Evolutionary conservation across 2,888 invertebrate species (phyloP), one percentile per base, ranked within the genome.

Genomic region (Tuta absoluta): DNA sequence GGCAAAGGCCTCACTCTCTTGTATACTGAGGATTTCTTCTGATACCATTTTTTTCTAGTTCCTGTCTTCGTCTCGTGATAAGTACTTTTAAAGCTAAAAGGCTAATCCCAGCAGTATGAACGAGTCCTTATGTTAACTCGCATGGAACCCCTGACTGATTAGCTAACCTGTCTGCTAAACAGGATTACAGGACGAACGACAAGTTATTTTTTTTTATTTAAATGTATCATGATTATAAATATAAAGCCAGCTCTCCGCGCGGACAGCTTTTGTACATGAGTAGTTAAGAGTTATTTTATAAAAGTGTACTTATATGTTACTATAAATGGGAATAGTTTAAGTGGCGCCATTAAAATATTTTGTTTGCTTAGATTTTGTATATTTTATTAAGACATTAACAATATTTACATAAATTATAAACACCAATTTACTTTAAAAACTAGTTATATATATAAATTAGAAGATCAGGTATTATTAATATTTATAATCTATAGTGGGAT

Each of bases 51-150:
- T 33, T 33, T 33, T 1, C 1, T 7, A n/a, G n/a, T 33, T 8
- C 10, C 10, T 33, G 8, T 33, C 33, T 33, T 33, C 33, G 10
- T 7, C 33, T 10, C 10, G 4, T 33, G 33, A 33, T 33, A 33
- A 5, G 4, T n/a, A n/a, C n/a, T 33, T 33, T 33, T 8, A 7
- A 7, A 10, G 33, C 33, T 33, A 33, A 33, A 33, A 33, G 28
- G 28, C 28, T 28, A 28, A 28, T 7, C 33, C 33, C 33, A 8
- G 8, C 33, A 33, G 33, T 33, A 33, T 8, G 28, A 10, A 33
- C 33, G 8, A 33, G 8, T 33, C 33, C 33, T 33, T 33, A 58
- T 58, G 58, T 58, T 38, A 19, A 58, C 58, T 58, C 17, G 37
- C 28, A 33, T 33, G 33, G 38, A 19, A 58, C 11, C 58, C 58